phyloP scores from a whole-genome alignment of 1,140 invertebrate genomes.

The Zeugodacus cucurbitae region DNA sequence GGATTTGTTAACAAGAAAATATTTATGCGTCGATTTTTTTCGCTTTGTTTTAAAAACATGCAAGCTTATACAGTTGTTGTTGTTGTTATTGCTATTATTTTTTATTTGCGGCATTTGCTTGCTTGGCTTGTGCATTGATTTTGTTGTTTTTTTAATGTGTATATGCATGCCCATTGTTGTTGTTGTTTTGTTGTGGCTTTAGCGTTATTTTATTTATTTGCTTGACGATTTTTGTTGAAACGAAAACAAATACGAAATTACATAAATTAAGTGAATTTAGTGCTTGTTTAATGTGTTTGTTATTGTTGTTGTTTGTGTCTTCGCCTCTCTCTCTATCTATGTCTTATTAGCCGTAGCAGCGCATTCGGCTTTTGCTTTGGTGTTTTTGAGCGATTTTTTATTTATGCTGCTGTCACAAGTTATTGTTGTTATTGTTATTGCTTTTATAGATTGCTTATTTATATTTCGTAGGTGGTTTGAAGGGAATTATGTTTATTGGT shows the following conservation, averaged over 20 bases:
- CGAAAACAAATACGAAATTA: slow-evolving; percentile 42
- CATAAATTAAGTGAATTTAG: slow-evolving; percentile 44
- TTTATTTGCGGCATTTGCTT: slow-evolving; percentile 45
- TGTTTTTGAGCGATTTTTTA: not conserved
- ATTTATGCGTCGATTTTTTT: slow-evolving; percentile 46
- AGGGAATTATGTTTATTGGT: no score
- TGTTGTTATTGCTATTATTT: slow-evolving; percentile 37
- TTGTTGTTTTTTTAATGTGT: slow-evolving; percentile 2
- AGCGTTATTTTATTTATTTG: not conserved
- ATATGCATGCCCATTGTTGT: not conserved
- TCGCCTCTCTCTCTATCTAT: no score
- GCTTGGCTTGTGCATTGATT: not conserved
- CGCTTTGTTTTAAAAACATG: not conserved
- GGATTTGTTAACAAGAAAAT: slow-evolving; percentile 65
- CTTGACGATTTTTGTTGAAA: slow-evolving; percentile 36
- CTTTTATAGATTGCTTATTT: not conserved
- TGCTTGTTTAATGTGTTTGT: slow-evolving; percentile 30
- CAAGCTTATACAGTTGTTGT: not conserved
- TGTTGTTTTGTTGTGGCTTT: slow-evolving; percentile 19
- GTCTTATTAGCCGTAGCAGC: not conserved
- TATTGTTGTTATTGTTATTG: not conserved
- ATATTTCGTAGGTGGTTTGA: not conserved
- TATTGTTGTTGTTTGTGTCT: not conserved
- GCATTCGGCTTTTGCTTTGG: not conserved
- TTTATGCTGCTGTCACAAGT: not conserved